Evolutionary conservation across 1,140 invertebrate species (phyloP), one percentile per base, ranked within the genome.

Genomic region (Sipha flava): DNA sequence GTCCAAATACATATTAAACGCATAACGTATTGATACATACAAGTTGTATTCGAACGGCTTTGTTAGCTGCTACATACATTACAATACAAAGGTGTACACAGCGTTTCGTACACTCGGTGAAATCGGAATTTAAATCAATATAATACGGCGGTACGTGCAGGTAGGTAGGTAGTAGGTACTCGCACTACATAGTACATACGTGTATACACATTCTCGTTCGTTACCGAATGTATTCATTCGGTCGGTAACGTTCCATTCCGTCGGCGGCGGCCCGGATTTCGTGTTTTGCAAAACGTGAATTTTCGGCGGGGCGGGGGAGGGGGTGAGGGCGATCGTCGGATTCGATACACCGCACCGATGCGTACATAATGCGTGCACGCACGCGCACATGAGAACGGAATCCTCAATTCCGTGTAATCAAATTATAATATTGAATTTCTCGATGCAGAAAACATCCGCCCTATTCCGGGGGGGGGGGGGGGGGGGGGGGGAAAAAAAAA

Each of bases 401-500:
- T 68, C 21, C 23, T 10, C 4, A 40, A 68, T 68, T 45, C 64
- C 64, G 47, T 23, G 72, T 75, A 75, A 75, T 75, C 72, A 75
- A 75, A 75, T 75, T 75, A 40, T 75, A 57, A 75, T 75, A 75
- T 75, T 54, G 72, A 75, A 75, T 75, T 75, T 75, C 72, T 73
- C 40, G 40, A 40, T 2, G 64, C 64, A 29, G 70, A 73, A 52
- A 52, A 57, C 72, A 57, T 75, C 72, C 72, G 72, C 7, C 14
- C 72, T 21, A 6, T 37, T 66, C 31, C 72, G 31, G 12, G 21
- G 5, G 37, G 10, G 4, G 37, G 5, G 37, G 4, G 10, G 5
- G 10, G 37, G 5, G 37, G 37, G 4, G 37, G 37, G 37, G 37
- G 12, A 18, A 16, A 18, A 49, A 49, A 29, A 29, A 43, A 43